Base-by-base conservation (phyloP, 2,113 vertebrate genomes). In the Cyanocitta stelleri region DNA sequence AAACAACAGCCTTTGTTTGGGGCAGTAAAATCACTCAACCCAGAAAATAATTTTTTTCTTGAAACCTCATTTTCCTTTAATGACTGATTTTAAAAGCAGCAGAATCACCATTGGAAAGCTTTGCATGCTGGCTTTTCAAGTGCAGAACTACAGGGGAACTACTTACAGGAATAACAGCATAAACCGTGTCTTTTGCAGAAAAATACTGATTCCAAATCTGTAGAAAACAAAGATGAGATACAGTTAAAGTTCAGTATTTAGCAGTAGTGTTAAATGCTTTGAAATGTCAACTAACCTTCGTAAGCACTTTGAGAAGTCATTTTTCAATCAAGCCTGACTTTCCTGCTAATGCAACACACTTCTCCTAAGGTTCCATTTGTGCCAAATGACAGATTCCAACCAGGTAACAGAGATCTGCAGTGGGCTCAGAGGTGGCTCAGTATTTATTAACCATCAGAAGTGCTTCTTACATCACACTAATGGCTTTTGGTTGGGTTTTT, bases 191-290 rank as follows among this genome's bases (percentile, higher is more conserved):
- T 96, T 99, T 99, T 44, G 96, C 97, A 69, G 99, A 98, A 96
- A 98, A 99, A 97, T 98, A 99, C 39, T 98, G 97, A 97, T 98
- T 98, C 99, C 99, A 99, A 66, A 99, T 98, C 99, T 99, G 97
- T n/a, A 93, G 85, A 77, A 93, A 97, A 89, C 67, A 96, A 93
- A 90, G 86, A 85, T n/a, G 27, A 85, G 35, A 55, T 16, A 58
- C 41, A 71, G 61, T 67, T 95, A 24, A 85, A 52, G 46, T 17
- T 33, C 51, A 80, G 33, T 37, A 91, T 14, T 27, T n/a, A 76
- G 49, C 32, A 79, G 23, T 10, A 61, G 46, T 10, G 61, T 8
- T 33, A 61, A 68, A 80, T 27, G 46, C 35, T 73, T 83, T 81
- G 37, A 89, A 56, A 73, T 44, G 15, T 44, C 61, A 89, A 33